Evolutionary conservation across 2,888 invertebrate genomes (phyloP).

Genomic region (Epirrhoe alternata): DNA sequence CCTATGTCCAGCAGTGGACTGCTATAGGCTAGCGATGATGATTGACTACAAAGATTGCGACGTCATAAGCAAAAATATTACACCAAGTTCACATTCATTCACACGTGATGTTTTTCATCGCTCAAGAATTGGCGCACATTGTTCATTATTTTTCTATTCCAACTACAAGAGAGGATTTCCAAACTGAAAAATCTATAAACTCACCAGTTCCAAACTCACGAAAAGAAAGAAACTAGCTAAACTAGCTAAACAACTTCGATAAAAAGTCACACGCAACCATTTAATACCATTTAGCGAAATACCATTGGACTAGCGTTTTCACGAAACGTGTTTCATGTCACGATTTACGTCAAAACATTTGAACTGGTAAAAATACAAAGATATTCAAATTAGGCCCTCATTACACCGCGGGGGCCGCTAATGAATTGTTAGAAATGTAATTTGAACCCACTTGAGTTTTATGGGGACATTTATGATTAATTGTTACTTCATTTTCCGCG

Average conservation of each 20-base stretch:
- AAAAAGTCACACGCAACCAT: constrained; percentile 20
- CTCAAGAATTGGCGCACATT: no score
- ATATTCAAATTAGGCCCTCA: constrained; percentile 74
- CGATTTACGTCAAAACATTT: constrained; percentile 67
- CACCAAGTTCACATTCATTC: no score
- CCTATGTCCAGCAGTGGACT: no score
- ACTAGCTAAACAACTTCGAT: constrained; percentile 6
- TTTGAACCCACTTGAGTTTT: constrained; percentile 45
- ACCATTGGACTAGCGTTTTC: constrained; percentile 52
- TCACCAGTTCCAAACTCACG: not conserved
- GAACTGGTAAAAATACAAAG: constrained; percentile 59
- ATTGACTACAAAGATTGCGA: no score
- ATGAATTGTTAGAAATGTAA: constrained; percentile 66
- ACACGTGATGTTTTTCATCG: no score
- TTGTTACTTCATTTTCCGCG: constrained; percentile 27
- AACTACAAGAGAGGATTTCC: not conserved
- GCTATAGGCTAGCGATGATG: no score
- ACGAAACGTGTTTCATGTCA: constrained; percentile 66
- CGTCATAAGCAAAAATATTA: no score
- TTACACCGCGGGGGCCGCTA: constrained; percentile 65
- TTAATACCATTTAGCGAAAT: constrained; percentile 33
- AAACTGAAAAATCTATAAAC: not conserved
- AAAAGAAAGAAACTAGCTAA: not conserved
- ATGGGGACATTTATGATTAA: constrained; percentile 35
- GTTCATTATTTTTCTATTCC: no score